phyloP scores from a whole-genome alignment of 2,888 invertebrate genomes.

The Trissonchulus sp. region DNA sequence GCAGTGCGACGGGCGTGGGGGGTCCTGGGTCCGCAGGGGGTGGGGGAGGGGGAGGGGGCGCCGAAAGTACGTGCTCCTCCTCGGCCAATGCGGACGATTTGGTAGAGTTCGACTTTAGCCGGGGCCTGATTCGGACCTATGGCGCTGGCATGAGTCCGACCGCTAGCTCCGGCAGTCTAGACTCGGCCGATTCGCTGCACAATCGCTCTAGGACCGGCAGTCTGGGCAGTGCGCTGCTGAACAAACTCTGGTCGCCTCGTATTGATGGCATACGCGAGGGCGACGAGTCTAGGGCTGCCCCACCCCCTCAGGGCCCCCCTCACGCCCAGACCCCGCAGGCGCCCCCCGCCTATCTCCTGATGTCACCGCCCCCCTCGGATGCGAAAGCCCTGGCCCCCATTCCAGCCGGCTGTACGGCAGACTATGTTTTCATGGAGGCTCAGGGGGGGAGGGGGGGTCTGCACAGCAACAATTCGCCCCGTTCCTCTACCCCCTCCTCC shows the following conservation, averaged over 20 bases:
- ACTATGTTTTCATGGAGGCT: constrained; percentile 9
- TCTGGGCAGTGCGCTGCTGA: constrained; percentile 22
- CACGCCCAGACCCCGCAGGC: not conserved
- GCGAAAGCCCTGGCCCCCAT: not conserved
- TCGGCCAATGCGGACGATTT: constrained; percentile 17
- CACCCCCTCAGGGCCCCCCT: not conserved
- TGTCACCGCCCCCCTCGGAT: not conserved
- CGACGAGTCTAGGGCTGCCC: not conserved
- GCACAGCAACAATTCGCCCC: not conserved
- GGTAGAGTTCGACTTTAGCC: constrained; percentile 21
- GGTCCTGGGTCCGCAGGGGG: not conserved
- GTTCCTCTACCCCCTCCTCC: not conserved
- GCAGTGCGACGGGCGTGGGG: not conserved
- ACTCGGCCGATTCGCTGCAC: not conserved
- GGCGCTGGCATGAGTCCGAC: constrained; percentile 16
- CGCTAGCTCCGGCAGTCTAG: constrained; percentile 1
- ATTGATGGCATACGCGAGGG: constrained; percentile 15
- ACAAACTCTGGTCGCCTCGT: constrained; percentile 21
- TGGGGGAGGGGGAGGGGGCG: not conserved
- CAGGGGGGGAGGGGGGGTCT: too few species aligned
- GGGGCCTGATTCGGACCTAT: constrained; percentile 20
- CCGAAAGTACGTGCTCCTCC: constrained; percentile 4
- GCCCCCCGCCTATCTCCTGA: not conserved
- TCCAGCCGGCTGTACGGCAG: not conserved
- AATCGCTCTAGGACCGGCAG: constrained; percentile 17